Evolutionary conservation across 2,888 invertebrate genomes (phyloP).

Genomic region (Brachyptera putata): DNA sequence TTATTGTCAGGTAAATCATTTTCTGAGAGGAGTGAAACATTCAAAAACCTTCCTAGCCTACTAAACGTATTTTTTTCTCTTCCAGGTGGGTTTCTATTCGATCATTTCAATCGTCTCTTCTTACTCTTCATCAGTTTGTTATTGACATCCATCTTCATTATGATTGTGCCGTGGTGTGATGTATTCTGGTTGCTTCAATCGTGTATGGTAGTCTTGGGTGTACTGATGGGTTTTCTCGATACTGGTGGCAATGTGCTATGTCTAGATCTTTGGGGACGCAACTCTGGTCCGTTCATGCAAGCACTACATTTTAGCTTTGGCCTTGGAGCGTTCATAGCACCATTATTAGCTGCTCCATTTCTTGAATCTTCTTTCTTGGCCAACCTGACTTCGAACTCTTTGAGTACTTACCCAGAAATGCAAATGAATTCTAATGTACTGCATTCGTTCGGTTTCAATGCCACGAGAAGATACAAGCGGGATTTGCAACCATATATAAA

Average conservation of each 20-base stretch:
- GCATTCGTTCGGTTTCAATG: background rate
- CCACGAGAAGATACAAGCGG: background rate
- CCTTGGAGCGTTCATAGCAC: slow-evolving; percentile 47
- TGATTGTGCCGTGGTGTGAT: slow-evolving; percentile 43
- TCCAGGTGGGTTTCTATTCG: slow-evolving; percentile 38
- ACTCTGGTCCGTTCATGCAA: slow-evolving; percentile 46
- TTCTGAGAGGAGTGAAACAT: no score
- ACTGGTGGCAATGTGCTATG: slow-evolving; percentile 46
- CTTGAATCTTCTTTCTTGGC: slow-evolving; percentile 32
- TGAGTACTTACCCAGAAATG: background rate
- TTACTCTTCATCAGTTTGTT: slow-evolving; percentile 43
- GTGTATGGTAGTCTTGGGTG: slow-evolving; percentile 42
- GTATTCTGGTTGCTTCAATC: slow-evolving; percentile 40
- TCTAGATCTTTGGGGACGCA: slow-evolving; percentile 39
- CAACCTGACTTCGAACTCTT: background rate
- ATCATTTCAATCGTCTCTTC: slow-evolving; percentile 42
- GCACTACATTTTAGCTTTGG: slow-evolving; percentile 47
- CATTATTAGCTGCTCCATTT: slow-evolving; percentile 45
- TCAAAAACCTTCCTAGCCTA: no score
- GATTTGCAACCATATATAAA: background rate
- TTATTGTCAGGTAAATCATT: no score
- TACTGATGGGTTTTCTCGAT: slow-evolving; percentile 45
- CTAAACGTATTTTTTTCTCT: no score
- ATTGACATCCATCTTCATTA: slow-evolving; percentile 43
- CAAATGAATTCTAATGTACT: background rate